Percentiles rank a stretch among this genome's conserved stretches.
These are phyloP conservation scores for Sinhomidia bicolor DNA, from an alignment of 2,888 invertebrate species.

Conservation along the genomic window DNA sequence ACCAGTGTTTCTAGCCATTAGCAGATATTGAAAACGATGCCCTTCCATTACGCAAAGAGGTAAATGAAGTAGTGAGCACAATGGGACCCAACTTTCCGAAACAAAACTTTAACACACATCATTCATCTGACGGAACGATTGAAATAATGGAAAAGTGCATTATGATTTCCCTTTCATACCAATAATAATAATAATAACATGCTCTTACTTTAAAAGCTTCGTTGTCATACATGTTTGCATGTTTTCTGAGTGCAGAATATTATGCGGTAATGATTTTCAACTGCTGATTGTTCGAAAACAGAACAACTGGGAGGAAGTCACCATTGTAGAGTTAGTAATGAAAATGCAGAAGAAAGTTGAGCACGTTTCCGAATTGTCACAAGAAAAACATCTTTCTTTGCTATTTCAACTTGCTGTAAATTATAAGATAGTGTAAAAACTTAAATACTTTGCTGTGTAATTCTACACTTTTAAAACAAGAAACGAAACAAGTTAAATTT, in stretches of 20 bases:
- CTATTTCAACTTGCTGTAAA: no score
- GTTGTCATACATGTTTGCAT: background rate
- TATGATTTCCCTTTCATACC: constrained; percentile 60
- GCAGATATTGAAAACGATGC: constrained; percentile 69
- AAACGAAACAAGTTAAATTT: no score
- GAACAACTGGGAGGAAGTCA: background rate
- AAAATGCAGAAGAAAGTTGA: background rate
- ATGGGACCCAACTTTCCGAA: constrained; percentile 63
- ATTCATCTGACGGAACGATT: constrained; percentile 62
- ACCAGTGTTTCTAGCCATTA: constrained; percentile 62
- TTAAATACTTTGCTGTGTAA: no score
- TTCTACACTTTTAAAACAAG: no score
- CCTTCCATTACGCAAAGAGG: constrained; percentile 65
- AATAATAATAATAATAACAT: constrained; percentile 31
- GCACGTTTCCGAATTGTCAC: no score
- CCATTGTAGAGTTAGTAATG: background rate
- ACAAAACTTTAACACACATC: constrained; percentile 67
- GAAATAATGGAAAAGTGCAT: constrained; percentile 70
- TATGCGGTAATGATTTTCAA: constrained; percentile 3
- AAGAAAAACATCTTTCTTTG: no score
- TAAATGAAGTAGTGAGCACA: constrained; percentile 66
- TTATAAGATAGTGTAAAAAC: no score
- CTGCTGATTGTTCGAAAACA: background rate
- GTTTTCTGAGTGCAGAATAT: background rate
- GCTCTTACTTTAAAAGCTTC: constrained; percentile 46